Evolutionary conservation across 2,888 invertebrate genomes (phyloP), one percentile per base, ranked within the genome.

Genomic region (Pammene fasciana): DNA sequence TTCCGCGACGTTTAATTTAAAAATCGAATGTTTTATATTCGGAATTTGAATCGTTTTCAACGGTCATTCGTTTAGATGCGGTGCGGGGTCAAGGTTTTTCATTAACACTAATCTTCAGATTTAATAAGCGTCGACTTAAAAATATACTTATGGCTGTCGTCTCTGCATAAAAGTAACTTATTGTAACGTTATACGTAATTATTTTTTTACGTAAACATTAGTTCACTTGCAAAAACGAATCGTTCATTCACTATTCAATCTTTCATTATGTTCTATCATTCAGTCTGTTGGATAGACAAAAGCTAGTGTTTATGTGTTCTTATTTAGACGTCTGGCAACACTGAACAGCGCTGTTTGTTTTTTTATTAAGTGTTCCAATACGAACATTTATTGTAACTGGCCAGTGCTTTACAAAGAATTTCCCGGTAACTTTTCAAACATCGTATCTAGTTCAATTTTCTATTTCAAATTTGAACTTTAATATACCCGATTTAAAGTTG

Each of bases 261-360:
- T 50, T 26, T 78, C 76, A 75, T 78, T 77, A 78, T 80, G 77
- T 80, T 85, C 79, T 79, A 84, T 82, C 77, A 77, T 75, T 80
- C 78, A 72, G 46, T 74, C 75, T 82, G 82, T 86, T 86, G 83
- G 75, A 86, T 87, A 90, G 89, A 90, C 90, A 91, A 91, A 87
- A 87, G 86, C 72, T 79, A 78, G 77, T 89, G 88, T 90, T 88
- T 86, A 84, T 85, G 82, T 73, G 82, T 76, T 79, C 85, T 84
- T 88, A 86, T 89, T 90, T 86, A 85, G 82, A 88, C 77, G 78
- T 76, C 77, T 78, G 80, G 76, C 78, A 83, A 89, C 89, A 88
- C 76, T 86, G 80, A 86, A 77, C 89, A 89, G 88, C 74, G 72
- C 77, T 87, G 88, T 89, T 89, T 89, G 87, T 89, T 89, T 86